phyloP scores from a whole-genome alignment of 2,888 invertebrate species.

The Dugesia japonica region DNA sequence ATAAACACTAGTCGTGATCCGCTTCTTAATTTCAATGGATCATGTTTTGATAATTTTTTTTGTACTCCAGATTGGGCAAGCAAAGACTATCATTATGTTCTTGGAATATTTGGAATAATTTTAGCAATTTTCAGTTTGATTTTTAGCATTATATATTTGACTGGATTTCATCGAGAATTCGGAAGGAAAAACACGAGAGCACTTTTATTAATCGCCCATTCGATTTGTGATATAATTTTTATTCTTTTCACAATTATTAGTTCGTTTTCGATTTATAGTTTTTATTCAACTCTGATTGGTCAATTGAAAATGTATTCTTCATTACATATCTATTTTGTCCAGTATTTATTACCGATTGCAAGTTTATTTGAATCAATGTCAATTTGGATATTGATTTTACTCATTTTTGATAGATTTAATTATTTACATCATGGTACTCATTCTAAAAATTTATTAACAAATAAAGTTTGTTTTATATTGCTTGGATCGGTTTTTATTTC shows the following conservation, averaged over 20 bases:
- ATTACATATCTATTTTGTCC: neutral
- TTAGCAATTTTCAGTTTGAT: neutral
- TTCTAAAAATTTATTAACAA: neutral
- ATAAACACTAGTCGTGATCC: neutral
- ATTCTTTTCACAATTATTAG: neutral
- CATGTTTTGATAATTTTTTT: neutral
- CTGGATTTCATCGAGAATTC: neutral
- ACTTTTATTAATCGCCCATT: neutral
- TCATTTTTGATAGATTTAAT: neutral
- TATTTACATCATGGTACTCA: neutral
- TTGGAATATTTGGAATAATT: neutral
- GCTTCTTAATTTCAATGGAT: neutral
- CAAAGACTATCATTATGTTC: conserved; percentile 3
- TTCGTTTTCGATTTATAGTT: neutral
- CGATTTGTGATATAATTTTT: neutral
- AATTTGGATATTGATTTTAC: neutral
- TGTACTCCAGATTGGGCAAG: neutral
- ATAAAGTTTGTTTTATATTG: neutral
- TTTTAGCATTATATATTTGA: neutral
- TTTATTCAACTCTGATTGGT: neutral
- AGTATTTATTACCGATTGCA: neutral
- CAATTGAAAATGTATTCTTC: neutral
- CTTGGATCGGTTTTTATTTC: neutral
- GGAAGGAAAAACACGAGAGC: neutral
- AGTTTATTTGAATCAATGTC: neutral